Conservation (phyloP, 37 sponge, comb jelly and placozoan species). For the Haliclona indistincta region DNA sequence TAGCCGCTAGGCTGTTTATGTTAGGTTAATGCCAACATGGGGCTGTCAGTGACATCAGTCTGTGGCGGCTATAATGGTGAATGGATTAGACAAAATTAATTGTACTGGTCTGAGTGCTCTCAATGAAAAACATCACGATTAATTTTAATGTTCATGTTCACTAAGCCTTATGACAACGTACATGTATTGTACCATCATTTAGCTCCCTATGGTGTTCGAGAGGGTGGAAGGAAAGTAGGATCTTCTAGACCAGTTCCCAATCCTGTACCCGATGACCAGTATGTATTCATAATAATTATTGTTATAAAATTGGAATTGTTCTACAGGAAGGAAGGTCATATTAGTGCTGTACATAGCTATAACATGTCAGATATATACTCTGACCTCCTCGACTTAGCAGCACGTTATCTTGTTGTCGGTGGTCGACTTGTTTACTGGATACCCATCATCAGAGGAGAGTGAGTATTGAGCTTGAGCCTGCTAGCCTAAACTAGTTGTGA, state of each 20-base stretch:
- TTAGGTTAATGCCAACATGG: too few relatives aligned
- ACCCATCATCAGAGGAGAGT: constrained; percentile 66
- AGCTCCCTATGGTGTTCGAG: constrained; percentile 96
- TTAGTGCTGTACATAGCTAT: constrained; percentile 43
- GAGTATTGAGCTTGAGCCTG: constrained; percentile 10
- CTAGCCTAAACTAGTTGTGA: not conserved
- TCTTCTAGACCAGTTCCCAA: constrained; percentile 1
- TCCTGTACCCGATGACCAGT: constrained; percentile 26
- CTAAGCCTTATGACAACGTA: too few relatives aligned
- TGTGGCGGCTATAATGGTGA: too few relatives aligned
- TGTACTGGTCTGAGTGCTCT: too few relatives aligned
- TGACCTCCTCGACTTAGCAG: constrained; percentile 82
- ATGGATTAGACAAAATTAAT: too few relatives aligned
- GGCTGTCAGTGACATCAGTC: too few relatives aligned
- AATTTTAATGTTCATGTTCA: too few relatives aligned
- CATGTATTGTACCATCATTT: not conserved
- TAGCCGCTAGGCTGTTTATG: too few relatives aligned
- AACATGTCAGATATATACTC: constrained; percentile 66
- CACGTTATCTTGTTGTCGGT: constrained; percentile 57
- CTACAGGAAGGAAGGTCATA: constrained; percentile 44
- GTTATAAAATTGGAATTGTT: not conserved
- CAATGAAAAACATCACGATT: too few relatives aligned
- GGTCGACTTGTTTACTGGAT: constrained; percentile 94
- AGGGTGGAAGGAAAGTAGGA: constrained; percentile 74
- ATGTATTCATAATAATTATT: not conserved